Evolutionary conservation across 2,888 invertebrate species (phyloP), one percentile per base, ranked within the genome.

Genomic region (Chironomus riparius): DNA sequence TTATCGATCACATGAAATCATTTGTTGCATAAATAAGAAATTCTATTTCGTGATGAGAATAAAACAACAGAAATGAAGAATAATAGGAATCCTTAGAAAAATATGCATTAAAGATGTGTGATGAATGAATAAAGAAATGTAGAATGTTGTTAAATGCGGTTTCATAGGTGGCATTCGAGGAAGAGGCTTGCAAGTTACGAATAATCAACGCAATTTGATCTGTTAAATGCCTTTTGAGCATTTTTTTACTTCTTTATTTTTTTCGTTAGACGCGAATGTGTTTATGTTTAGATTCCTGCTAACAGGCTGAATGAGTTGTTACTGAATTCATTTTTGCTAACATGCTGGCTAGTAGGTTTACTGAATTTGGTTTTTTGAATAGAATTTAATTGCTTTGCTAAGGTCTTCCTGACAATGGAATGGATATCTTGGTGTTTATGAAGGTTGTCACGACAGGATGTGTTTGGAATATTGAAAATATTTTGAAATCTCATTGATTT

Each of bases 31-130:
- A 65, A 21, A 22, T 21, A 24, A 12, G 24, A 65, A 21, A 21
- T 65, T 65, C 65, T 21, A 65, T 65, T 65, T 65, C 65, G 65
- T 65, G 65, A 65, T 65, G 62, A 62, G 62, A 62, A 62, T 62
- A n/a, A 50, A 50, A 50, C 15, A 50, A 15, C 15, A 56, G 56
- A 56, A 56, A 3, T 56, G 18, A 56, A 15, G 7, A 56, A 15
- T 18, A 18, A 56, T 15, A 56, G 18, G 18, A 56, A 56, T 50
- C 56, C 15, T 56, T 56, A 15, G 65, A 24, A 24, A 65, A 65
- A 65, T 24, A n/a, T 24, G 24, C 65, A 65, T 56, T 56, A 56
- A 18, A 65, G 65, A 65, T 65, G 65, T 65, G 65, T 65, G 65
- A 65, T 65, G 65, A 65, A 65, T 65, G 65, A 24, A 24, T 24